phyloP scores from a whole-genome alignment of 2,113 vertebrate species.

The Spea bombifrons region DNA sequence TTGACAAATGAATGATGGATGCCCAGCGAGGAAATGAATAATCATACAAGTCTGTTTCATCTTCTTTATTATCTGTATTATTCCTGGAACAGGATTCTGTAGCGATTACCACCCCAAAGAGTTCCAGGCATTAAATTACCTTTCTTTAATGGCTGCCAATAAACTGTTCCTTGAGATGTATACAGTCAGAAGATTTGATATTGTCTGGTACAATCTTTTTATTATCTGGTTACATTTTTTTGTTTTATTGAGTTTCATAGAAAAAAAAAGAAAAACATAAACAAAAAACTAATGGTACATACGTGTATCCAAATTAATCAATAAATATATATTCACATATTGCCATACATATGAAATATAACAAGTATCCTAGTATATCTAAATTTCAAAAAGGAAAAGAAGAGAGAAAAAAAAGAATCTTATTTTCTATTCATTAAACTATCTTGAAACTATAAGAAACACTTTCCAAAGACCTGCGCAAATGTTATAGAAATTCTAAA shows the following conservation, averaged over 20 bases:
- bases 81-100: slow-evolving; percentile 1
- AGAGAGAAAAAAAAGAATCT: too few species aligned
- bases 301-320: too few species aligned
- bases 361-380: too few species aligned
- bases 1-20: neutral
- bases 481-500: slow-evolving; percentile 9
- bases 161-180: slow-evolving; percentile 31
- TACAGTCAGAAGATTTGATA: neutral
- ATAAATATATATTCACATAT: too few species aligned
- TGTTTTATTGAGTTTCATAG: too few species aligned
- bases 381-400: too few species aligned
- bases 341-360: too few species aligned
- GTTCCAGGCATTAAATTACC: slow-evolving; percentile 21
- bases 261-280: too few species aligned
- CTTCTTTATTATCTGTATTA: slow-evolving; percentile 24
- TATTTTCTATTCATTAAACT: slow-evolving; percentile 1
- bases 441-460: slow-evolving; percentile 15
- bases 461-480: slow-evolving; percentile 3
- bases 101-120: neutral
- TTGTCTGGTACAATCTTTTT: neutral
- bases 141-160: slow-evolving; percentile 22
- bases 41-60: neutral
- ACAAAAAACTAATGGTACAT: too few species aligned
- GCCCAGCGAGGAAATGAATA: neutral
- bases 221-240: too few species aligned